Conservation (phyloP, 2,113 vertebrate genomes). For the Cnemophilus loriae region DNA sequence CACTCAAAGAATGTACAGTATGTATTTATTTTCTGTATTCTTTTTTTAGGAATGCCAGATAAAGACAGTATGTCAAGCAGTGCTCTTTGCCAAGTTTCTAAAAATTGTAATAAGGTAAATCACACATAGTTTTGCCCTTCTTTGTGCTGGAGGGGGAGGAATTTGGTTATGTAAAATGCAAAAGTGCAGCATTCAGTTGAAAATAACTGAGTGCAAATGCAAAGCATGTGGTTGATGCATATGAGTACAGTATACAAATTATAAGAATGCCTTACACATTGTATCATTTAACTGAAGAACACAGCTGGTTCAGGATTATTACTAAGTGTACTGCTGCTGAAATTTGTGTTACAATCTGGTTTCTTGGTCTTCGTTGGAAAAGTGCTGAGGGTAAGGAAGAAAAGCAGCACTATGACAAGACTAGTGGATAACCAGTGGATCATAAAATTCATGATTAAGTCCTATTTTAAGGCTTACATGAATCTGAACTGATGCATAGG, state of each 20-base stretch:
- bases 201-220: not conserved
- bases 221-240: not conserved
- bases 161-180: not conserved
- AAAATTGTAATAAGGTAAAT: constrained; percentile 86
- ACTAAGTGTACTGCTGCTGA: fast-evolving
- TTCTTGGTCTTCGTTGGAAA: not conserved
- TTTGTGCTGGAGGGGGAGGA: not conserved
- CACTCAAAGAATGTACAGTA: not conserved
- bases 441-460: not conserved
- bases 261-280: not conserved
- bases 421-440: not conserved
- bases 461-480: not conserved
- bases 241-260: not conserved
- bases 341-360: not conserved
- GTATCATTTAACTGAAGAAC: not conserved
- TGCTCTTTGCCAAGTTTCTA: constrained; percentile 78
- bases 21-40: constrained; percentile 27
- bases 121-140: not conserved
- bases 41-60: constrained; percentile 84
- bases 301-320: not conserved
- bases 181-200: not conserved
- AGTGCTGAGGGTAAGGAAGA: not conserved
- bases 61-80: constrained; percentile 87
- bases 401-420: not conserved
- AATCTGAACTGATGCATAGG: not conserved